These are phyloP conservation scores for Ypsolopha sequella DNA, from an alignment of 2,888 invertebrate genomes.

Conservation along the genomic window DNA sequence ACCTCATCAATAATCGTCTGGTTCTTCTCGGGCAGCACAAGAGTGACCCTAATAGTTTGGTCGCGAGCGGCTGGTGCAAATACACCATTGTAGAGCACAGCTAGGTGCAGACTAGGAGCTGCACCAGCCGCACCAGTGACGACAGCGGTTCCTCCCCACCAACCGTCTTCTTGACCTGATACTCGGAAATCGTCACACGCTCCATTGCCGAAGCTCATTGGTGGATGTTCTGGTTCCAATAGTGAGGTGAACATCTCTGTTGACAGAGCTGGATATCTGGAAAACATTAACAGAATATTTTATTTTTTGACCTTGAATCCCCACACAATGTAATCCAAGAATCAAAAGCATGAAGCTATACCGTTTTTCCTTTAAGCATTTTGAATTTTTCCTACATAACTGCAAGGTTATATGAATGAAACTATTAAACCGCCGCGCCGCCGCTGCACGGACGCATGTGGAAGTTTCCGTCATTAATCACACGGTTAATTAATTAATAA, in stretches of 20 bases:
- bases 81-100: conserved; percentile 85
- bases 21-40: conserved; percentile 79
- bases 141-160: conserved; percentile 92
- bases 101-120: conserved; percentile 84
- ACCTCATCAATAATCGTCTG: conserved; percentile 82
- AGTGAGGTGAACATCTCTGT: conserved; percentile 87
- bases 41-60: conserved; percentile 76
- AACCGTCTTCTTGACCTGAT: conserved; percentile 69
- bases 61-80: conserved; percentile 76
- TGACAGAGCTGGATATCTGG: conserved; percentile 77
- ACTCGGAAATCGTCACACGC: conserved; percentile 66
- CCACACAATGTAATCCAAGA: too few species aligned
- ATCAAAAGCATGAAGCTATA: too few species aligned
- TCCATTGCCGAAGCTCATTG: conserved; percentile 71
- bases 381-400: neutral
- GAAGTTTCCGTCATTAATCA: conserved; percentile 49
- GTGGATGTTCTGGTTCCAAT: conserved; percentile 75
- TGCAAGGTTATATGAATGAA: conserved; percentile 1
- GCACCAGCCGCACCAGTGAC: conserved; percentile 85
- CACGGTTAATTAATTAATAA: conserved; percentile 37
- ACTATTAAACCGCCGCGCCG: neutral
- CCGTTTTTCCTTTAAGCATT: neutral
- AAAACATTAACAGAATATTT: neutral
- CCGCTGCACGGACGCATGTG: neutral
- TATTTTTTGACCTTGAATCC: neutral